phyloP scores from a whole-genome alignment of 1,140 invertebrate species.

The Leptinotarsa lineolata region DNA sequence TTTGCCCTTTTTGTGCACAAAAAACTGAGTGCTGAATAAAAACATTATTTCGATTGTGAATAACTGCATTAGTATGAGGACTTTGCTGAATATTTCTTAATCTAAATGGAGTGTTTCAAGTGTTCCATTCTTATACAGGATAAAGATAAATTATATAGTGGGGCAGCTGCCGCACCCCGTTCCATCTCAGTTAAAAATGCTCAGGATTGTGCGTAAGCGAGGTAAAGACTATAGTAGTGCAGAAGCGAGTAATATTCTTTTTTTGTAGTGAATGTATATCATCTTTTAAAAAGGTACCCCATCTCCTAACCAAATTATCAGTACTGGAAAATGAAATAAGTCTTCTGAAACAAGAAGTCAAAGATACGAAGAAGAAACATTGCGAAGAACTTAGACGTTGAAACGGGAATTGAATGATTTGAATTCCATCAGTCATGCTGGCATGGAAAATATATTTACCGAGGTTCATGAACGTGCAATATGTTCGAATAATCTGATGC shows the following conservation, averaged over 20 bases:
- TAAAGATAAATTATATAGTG: too few relatives aligned
- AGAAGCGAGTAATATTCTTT: neutral
- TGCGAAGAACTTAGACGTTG: constrained; percentile 10
- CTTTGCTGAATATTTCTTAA: too few relatives aligned
- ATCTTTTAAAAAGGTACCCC: neutral
- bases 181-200: too few relatives aligned
- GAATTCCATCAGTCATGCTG: neutral
- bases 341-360: constrained; percentile 15
- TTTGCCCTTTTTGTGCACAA: too few relatives aligned
- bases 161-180: too few relatives aligned
- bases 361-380: constrained; percentile 10
- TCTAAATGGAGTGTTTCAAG: too few relatives aligned
- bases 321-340: neutral
- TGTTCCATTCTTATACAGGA: too few relatives aligned
- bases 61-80: too few relatives aligned
- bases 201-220: too few relatives aligned
- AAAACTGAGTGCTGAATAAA: too few relatives aligned
- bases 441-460: constrained; percentile 11
- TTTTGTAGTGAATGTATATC: constrained; percentile 6
- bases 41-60: too few relatives aligned
- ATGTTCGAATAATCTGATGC: too few relatives aligned
- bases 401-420: constrained; percentile 12
- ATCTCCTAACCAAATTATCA: constrained; percentile 15
- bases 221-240: neutral
- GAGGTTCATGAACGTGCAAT: constrained; percentile 14